Base-by-base conservation (phyloP, 2,113 vertebrate genomes). In the human region DNA sequence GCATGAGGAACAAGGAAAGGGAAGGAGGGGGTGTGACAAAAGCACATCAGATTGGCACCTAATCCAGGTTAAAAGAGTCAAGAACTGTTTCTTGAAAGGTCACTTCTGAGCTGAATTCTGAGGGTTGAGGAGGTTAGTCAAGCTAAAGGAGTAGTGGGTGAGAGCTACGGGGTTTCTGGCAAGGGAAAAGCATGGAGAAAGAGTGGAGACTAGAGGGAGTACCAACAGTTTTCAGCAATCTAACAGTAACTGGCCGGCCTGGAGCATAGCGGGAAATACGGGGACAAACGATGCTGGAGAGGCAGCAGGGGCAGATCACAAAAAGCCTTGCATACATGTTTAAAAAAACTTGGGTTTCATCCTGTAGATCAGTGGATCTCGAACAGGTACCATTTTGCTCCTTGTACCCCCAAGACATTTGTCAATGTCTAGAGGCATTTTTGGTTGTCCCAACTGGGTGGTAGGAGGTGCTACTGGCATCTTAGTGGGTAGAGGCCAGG, bases 381-480 rank as follows among this genome's bases (percentile, higher is more conserved):
- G 70, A 72, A 75, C 4, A 81, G 40, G 38, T 43, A 14, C 48
- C 17, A 20, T 82, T 88, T 94, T 95, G 40, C 66, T 55, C 72
- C 22, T 68, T 35, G 3, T 25, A 0, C 8, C 32, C 40, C 57
- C 8, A 9, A 40, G 20, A 80, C 61, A 93, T 78, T 9, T 85
- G n/a, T 66, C 72, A 95, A 73, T 22, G 64, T 92, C 45, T 94
- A 30, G 38, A 93, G 64, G 81, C 43, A 89, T 38, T 89, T 81
- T 70, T 86, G 55, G 32, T 38, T 82, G 45, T 68, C 52, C 82
- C 20, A 87, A 83, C 61, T 93, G 30, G 70, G 68, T 57, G 57
- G 57, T n/a, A 11, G 55, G 2, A 64, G 61, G 3, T 70, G 50
- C 38, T 68, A 68, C 30, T 48, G n/a, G 57, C 27, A 61, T 52